phyloP scores from a whole-genome alignment of 2,888 invertebrate genomes.

The Therioaphis trifolii region DNA sequence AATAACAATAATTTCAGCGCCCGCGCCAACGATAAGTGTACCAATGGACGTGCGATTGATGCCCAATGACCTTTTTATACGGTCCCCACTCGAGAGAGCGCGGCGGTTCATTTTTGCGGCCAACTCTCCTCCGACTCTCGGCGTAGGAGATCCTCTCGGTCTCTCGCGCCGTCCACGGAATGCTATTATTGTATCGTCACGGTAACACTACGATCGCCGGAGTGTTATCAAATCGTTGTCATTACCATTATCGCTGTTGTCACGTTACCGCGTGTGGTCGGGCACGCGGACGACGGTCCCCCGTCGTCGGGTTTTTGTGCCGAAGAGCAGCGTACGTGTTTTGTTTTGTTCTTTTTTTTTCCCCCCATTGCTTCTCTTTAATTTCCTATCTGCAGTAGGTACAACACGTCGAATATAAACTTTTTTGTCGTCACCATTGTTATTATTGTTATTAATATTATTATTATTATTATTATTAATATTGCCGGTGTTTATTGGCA shows the following conservation, averaged over 20 bases:
- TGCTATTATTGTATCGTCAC: not conserved
- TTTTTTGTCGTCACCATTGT: too few species aligned
- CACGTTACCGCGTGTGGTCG: too few species aligned
- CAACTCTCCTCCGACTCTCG: not conserved
- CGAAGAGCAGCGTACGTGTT: too few species aligned
- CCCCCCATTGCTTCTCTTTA: too few species aligned
- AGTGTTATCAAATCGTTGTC: too few species aligned
- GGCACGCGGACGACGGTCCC: not conserved
- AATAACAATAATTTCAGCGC: constrained; percentile 23
- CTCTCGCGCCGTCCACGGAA: not conserved
- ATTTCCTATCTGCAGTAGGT: too few species aligned
- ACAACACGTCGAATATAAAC: too few species aligned
- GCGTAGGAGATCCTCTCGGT: constrained; percentile 35
- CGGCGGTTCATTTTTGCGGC: not conserved
- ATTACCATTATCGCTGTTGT: too few species aligned
- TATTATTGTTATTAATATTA: too few species aligned
- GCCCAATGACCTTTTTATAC: constrained; percentile 57
- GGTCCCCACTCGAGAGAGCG: constrained; percentile 24
- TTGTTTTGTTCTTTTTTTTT: not conserved
- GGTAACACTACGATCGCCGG: too few species aligned
- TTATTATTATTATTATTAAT: too few species aligned
- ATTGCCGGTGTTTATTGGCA: too few species aligned
- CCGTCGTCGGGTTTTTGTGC: constrained; percentile 3
- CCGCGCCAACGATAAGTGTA: constrained; percentile 36
- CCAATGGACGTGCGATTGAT: constrained; percentile 53